These are phyloP conservation scores for Drosophila lacertosa DNA, from an alignment of 1,140 invertebrate species.

Conservation along the genomic window DNA sequence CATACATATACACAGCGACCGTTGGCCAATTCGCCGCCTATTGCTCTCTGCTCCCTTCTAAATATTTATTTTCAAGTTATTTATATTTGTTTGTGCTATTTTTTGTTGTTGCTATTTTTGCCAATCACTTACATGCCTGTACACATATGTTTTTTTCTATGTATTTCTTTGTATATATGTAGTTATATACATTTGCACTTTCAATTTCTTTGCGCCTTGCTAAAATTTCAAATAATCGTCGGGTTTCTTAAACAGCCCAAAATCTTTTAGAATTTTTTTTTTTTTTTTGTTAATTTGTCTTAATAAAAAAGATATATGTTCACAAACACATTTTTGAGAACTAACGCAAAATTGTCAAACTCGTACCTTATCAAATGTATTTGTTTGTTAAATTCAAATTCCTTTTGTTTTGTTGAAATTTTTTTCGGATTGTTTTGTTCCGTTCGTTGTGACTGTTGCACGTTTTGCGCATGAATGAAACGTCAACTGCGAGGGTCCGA, in stretches of 20 bases:
- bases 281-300: too few species aligned
- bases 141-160: neutral
- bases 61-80: constrained; percentile 17
- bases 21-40: constrained; percentile 6
- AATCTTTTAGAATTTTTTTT: neutral
- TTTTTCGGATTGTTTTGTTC: neutral
- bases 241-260: neutral
- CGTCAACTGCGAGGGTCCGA: constrained; percentile 60
- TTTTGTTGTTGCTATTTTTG: neutral
- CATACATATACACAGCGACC: constrained; percentile 2
- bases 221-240: neutral
- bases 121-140: neutral
- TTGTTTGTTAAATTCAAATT: neutral
- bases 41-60: too few species aligned
- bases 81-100: constrained; percentile 14
- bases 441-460: constrained; percentile 17
- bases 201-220: constrained; percentile 21
- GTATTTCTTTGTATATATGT: neutral
- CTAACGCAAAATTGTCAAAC: neutral
- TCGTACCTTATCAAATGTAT: constrained; percentile 1
- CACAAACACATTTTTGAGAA: neutral
- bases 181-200: constrained; percentile 10
- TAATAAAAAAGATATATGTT: too few species aligned
- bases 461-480: constrained; percentile 10
- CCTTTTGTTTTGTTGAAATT: too few species aligned